phyloP scores from a whole-genome alignment of 2,113 vertebrate species.

The Sinocyclocheilus maitianheensis region DNA sequence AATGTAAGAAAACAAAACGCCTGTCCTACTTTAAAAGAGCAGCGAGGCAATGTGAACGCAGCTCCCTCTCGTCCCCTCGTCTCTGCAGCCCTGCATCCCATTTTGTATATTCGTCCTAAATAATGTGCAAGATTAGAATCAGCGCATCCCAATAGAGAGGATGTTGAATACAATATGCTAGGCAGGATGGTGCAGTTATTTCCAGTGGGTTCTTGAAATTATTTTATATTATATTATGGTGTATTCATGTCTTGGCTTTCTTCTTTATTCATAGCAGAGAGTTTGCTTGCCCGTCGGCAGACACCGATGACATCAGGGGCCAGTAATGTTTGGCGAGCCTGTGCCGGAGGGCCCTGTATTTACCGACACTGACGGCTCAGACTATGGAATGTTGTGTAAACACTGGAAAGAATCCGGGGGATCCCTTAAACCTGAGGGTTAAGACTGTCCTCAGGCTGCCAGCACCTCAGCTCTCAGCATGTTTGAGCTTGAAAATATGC shows the following conservation, averaged over 20 bases:
- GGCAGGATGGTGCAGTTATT: neutral
- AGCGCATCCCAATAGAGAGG: neutral
- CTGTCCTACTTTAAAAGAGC: conserved; percentile 25
- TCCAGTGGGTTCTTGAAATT: neutral
- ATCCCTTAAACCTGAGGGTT: conserved; percentile 37
- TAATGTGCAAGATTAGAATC: neutral
- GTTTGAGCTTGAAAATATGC: neutral
- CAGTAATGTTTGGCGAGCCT: neutral
- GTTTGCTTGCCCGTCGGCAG: neutral
- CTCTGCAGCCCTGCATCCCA: neutral
- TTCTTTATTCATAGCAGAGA: neutral
- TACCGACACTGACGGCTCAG: neutral
- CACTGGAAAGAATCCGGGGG: neutral
- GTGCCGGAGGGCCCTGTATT: conserved; percentile 23
- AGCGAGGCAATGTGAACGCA: neutral
- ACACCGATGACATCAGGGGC: conserved; percentile 18
- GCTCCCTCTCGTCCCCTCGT: neutral
- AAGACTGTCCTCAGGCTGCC: neutral
- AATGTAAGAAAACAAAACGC: conserved; percentile 6
- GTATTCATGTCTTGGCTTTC: neutral
- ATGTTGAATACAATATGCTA: neutral
- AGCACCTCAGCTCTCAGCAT: conserved; percentile 1
- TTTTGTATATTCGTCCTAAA: neutral
- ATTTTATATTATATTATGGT: no score
- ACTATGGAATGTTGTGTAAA: conserved; percentile 41